Evolutionary conservation across 2,888 invertebrate species (phyloP).

Genomic region (Philhelius pedissequus): DNA sequence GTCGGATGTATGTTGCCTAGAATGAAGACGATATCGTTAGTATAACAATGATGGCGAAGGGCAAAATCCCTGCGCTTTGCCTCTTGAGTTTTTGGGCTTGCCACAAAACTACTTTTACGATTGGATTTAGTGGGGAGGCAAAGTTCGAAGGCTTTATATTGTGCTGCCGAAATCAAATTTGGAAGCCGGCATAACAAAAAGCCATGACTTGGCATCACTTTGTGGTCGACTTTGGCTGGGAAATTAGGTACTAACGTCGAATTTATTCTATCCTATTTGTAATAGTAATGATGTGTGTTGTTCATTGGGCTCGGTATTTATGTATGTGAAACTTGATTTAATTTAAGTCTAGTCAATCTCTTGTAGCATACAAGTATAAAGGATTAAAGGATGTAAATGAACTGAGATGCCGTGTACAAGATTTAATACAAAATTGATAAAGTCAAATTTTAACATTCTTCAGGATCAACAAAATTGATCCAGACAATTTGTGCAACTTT

Average conservation of each 20-base stretch:
- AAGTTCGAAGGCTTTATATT: conserved; percentile 48
- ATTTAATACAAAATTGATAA: too few species aligned
- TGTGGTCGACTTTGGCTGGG: conserved; percentile 58
- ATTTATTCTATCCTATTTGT: conserved; percentile 33
- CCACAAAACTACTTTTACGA: conserved; percentile 59
- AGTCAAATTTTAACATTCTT: too few species aligned
- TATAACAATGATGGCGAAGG: neutral
- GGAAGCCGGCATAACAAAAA: conserved; percentile 33
- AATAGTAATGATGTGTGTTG: conserved; percentile 49
- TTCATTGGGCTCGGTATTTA: too few species aligned
- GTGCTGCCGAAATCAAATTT: conserved; percentile 15
- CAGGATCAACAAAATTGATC: too few species aligned
- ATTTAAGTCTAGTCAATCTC: too few species aligned
- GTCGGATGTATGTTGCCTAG: neutral
- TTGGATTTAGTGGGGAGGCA: conserved; percentile 58
- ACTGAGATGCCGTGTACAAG: too few species aligned
- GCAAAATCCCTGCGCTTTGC: neutral
- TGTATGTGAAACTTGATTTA: too few species aligned
- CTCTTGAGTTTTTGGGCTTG: neutral
- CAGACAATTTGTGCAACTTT: too few species aligned
- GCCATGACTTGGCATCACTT: conserved; percentile 62
- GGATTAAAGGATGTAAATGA: too few species aligned
- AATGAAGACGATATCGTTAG: conserved; percentile 22
- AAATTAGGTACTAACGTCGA: conserved; percentile 62
- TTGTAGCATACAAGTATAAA: too few species aligned